Percentiles rank a stretch among this genome's conserved stretches.
Conservation (phyloP, 2,797 vertebrate species). For the Galaxias olidus region DNA sequence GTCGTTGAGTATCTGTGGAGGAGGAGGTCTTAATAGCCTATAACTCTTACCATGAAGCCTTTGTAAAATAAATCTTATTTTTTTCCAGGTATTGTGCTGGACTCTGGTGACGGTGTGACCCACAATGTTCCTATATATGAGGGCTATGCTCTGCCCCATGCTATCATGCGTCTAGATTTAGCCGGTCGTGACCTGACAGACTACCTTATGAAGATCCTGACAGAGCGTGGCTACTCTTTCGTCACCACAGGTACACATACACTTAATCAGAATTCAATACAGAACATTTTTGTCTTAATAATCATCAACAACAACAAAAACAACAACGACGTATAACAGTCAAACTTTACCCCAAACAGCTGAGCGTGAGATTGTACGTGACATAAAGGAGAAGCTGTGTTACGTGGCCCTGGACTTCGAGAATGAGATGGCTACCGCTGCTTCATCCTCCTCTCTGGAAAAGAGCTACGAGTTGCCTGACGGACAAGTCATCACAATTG, state of each 20-base stretch:
- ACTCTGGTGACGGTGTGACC: conserved; percentile 75
- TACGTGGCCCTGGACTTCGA: conserved; percentile 83
- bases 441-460: conserved; percentile 81
- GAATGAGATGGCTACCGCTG: conserved; percentile 82
- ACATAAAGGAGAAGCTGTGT: conserved; percentile 82
- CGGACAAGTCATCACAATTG: conserved; percentile 83
- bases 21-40: background rate
- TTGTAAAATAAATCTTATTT: too few species aligned
- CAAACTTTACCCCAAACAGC: conserved; percentile 53
- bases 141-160: conserved; percentile 74
- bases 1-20: background rate
- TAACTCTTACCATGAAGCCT: background rate
- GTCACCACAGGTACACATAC: conserved; percentile 66
- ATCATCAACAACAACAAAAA: background rate
- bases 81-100: conserved; percentile 69
- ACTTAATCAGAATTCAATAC: background rate
- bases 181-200: conserved; percentile 75
- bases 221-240: conserved; percentile 73
- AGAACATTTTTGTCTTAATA: background rate
- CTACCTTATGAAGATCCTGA: conserved; percentile 78
- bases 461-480: conserved; percentile 83
- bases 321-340: background rate
- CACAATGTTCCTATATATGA: conserved; percentile 76
- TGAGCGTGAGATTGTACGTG: conserved; percentile 80
- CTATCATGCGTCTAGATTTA: conserved; percentile 75